A percentile compares a stretch with the other conserved stretches of the same genome.
Evolutionary conservation across 2,113 vertebrate genomes (phyloP).

Genomic region (Silurus glanis): DNA sequence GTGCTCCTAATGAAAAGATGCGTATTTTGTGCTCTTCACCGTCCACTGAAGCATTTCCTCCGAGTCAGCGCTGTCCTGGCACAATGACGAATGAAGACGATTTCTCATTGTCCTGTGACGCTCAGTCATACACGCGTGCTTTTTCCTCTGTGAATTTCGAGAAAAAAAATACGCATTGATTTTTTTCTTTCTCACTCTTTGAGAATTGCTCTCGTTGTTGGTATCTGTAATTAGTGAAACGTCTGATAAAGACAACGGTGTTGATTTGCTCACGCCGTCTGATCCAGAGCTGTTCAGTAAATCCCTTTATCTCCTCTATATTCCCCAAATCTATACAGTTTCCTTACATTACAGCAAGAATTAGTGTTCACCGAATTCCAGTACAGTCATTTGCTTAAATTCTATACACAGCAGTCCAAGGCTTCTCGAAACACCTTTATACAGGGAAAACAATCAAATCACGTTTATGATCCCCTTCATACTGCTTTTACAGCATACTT

Average conservation of each 20-base stretch:
- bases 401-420: background rate
- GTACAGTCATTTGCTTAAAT: background rate
- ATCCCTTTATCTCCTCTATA: background rate
- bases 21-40: background rate
- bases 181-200: background rate
- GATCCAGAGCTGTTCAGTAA: background rate
- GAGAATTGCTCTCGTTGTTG: too few relatives aligned
- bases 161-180: background rate
- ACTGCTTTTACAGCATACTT: too few relatives aligned
- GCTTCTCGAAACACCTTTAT: too few relatives aligned
- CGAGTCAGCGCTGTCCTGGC: constrained; percentile 22
- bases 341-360: background rate
- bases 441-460: too few relatives aligned
- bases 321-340: background rate
- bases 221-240: background rate
- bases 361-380: background rate
- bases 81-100: constrained; percentile 10
- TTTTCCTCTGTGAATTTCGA: background rate
- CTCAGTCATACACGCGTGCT: background rate
- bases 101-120: constrained; percentile 31
- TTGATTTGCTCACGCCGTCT: background rate
- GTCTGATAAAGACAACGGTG: background rate
- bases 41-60: constrained; percentile 27
- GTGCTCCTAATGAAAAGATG: background rate
- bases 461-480: too few relatives aligned